These are phyloP conservation scores for Drosophila bipectinata DNA, from an alignment of 1,140 invertebrate species.

Conservation along the genomic window DNA sequence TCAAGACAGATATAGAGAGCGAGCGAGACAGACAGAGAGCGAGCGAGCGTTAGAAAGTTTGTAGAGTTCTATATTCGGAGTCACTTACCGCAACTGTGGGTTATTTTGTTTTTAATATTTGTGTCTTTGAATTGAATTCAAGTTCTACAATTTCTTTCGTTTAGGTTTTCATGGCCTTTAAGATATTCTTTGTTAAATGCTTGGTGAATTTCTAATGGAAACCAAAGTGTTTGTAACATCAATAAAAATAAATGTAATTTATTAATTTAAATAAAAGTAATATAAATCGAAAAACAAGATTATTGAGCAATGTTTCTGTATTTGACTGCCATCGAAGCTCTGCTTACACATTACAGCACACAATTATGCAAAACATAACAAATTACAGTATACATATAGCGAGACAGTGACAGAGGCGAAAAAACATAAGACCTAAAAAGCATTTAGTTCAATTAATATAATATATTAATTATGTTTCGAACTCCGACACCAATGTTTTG, in stretches of 20 bases:
- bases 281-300: constrained; percentile 31
- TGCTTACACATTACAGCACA: constrained; percentile 81
- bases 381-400: constrained; percentile 64
- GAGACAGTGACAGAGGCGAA: constrained; percentile 61
- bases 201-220: constrained; percentile 51
- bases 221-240: constrained; percentile 30
- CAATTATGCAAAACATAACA: constrained; percentile 52
- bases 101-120: constrained; percentile 32
- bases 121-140: constrained; percentile 55
- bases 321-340: constrained; percentile 81
- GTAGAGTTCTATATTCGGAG: constrained; percentile 54
- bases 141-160: constrained; percentile 28
- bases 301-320: constrained; percentile 61
- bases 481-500: constrained; percentile 24
- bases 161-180: constrained; percentile 49
- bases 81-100: constrained; percentile 72
- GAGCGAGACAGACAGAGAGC: constrained; percentile 64
- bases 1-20: constrained; percentile 62
- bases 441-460: constrained; percentile 15
- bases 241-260: constrained; percentile 4
- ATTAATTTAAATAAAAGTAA: constrained; percentile 4
- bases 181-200: constrained; percentile 60
- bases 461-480: constrained; percentile 7
- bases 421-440: constrained; percentile 41
- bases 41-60: constrained; percentile 55